Base-by-base conservation (phyloP, 2,113 vertebrate species). In the Gnathonemus echidnorhynchus region DNA sequence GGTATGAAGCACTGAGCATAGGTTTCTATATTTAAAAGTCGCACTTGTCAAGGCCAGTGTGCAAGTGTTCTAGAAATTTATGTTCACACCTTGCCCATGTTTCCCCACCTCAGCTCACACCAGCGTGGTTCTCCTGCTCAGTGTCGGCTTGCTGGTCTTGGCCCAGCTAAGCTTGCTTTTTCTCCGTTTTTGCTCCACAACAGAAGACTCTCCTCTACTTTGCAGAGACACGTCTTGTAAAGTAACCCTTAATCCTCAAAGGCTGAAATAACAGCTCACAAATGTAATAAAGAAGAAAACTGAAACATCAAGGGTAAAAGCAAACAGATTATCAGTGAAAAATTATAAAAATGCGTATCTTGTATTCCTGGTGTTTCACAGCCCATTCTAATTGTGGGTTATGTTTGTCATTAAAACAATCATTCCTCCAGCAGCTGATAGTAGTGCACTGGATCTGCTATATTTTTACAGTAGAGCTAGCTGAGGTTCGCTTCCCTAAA, bases 61-160 rank as follows among this genome's bases (percentile, higher is more conserved):
- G 62, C 86, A 48, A 39, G 21, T 56, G 9, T 94, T 92, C 91
- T 1, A 66, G 90, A 88, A 53, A 56, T 91, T 91, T 39, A 0
- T 8, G 88, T 94, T 95, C 93, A 94, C 93, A 93, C 92, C 90
- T 90, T 92, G 89, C 52, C 89, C 88, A 91, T 92, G 94, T 95
- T 93, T 93, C 93, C 94, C 95, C 93, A 93, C 93, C 92, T 93
- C 90, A 91, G 93, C 93, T 93, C 92, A 91, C 91, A 92, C 88
- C 91, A 89, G 92, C 10, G 90, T 95, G 95, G 95, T 95, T 95
- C 94, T 91, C 90, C 92, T 92, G 93, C 91, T 91, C 93, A 92
- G 92, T 92, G 92, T 85, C 89, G 91, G 93, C 92, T 92, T 91
- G 92, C 27, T 3, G 90, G 93, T 91, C 94, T 93, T 90, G 91